Evolutionary conservation across 2,888 invertebrate species (phyloP).

Genomic region (Epiblema foenella): DNA sequence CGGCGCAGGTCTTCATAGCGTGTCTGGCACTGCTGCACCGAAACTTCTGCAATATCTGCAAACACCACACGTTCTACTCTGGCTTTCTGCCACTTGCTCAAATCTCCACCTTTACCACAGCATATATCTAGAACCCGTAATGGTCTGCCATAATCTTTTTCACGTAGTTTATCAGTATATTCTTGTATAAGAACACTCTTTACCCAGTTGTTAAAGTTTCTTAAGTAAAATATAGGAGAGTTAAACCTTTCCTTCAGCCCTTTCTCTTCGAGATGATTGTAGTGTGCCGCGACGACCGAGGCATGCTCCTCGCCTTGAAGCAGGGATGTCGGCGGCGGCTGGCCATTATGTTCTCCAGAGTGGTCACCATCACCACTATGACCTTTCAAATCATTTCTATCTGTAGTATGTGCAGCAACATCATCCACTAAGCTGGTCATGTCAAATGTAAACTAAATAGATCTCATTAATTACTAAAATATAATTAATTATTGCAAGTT

Average conservation of each 20-base stretch:
- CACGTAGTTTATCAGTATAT: constrained; percentile 88
- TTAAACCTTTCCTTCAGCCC: constrained; percentile 92
- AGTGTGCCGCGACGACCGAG: constrained; percentile 94
- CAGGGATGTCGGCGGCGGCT: constrained; percentile 34
- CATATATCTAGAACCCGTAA: constrained; percentile 95
- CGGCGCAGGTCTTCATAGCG: constrained; percentile 90
- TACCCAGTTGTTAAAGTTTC: constrained; percentile 99
- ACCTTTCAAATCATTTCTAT: constrained; percentile 16
- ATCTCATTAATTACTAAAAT: constrained; percentile 3
- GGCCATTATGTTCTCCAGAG: constrained; percentile 42
- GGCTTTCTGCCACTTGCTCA: constrained; percentile 97
- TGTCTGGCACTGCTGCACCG: constrained; percentile 94
- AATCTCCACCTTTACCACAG: constrained; percentile 99
- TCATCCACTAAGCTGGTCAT: constrained; percentile 22
- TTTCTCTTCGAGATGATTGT: constrained; percentile 94
- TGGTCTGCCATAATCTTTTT: constrained; percentile 87
- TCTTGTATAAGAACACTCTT: constrained; percentile 97
- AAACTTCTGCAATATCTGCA: constrained; percentile 96
- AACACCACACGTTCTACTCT: constrained; percentile 93
- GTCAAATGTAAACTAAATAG: constrained; percentile 5
- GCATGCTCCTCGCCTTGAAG: constrained; percentile 73
- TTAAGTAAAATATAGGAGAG: constrained; percentile 95
- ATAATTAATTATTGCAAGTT: neutral
- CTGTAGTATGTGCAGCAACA: constrained; percentile 8
- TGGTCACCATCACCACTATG: constrained; percentile 21